Conservation (phyloP, 2,113 vertebrate genomes). For the Cavia porcellus region DNA sequence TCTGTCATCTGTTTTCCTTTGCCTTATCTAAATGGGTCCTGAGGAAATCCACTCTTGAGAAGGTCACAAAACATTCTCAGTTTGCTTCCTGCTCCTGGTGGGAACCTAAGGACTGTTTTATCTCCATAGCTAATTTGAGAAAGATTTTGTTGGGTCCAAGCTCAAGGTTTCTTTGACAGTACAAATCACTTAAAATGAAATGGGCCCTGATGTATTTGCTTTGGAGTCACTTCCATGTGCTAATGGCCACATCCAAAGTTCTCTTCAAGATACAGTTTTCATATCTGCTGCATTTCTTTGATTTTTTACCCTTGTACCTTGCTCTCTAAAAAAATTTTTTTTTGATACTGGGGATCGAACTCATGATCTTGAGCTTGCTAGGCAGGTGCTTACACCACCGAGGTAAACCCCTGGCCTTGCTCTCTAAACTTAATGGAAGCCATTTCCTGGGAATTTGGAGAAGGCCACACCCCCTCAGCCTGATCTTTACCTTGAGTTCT, state of each 20-base stretch:
- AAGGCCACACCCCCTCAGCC: not conserved
- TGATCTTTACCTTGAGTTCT: slow-evolving; percentile 24
- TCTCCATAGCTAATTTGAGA: slow-evolving; percentile 30
- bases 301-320: not conserved
- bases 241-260: not conserved
- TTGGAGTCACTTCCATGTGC: not conserved
- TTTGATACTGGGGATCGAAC: too few relatives aligned
- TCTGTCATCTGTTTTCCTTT: not conserved
- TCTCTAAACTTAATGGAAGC: slow-evolving; percentile 1
- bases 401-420: too few relatives aligned
- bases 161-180: slow-evolving; percentile 15
- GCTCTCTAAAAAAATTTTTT: not conserved
- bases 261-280: not conserved
- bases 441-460: not conserved
- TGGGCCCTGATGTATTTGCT: not conserved
- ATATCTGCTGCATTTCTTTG: not conserved
- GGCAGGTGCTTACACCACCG: too few relatives aligned
- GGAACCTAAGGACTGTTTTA: not conserved
- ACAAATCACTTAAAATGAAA: slow-evolving; percentile 32
- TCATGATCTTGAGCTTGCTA: too few relatives aligned
- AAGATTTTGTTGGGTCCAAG: not conserved
- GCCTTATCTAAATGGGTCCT: not conserved
- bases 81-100: not conserved
- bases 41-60: not conserved
- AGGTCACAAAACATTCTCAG: not conserved